phyloP scores from a whole-genome alignment of 2,888 invertebrate species.

The Acanthacorydalis orientalis region DNA sequence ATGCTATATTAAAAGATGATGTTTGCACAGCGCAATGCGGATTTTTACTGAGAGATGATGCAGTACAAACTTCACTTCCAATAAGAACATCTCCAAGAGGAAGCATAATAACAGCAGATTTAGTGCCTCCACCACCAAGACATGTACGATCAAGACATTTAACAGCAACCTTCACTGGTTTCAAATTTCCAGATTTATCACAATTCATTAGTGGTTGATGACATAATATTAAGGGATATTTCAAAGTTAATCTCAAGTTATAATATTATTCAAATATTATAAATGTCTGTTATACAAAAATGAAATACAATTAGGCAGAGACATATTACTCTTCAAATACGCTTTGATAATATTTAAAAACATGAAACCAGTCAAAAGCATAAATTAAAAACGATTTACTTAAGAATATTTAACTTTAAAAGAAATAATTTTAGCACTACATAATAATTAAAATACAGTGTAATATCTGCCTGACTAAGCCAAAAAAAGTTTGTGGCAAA shows the following conservation, averaged over 20 bases:
- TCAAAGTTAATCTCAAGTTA: constrained; percentile 13
- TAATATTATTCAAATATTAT: too few relatives aligned
- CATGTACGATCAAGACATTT: constrained; percentile 14
- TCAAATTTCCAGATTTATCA: constrained; percentile 64
- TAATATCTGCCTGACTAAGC: too few relatives aligned
- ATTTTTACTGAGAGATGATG: constrained; percentile 37
- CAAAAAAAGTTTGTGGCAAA: too few relatives aligned
- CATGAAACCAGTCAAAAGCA: too few relatives aligned
- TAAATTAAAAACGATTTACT: too few relatives aligned
- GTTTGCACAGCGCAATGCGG: constrained; percentile 86
- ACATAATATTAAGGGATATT: constrained; percentile 22
- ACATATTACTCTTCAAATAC: not conserved
- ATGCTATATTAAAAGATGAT: constrained; percentile 67
- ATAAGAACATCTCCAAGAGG: constrained; percentile 15
- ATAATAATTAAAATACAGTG: too few relatives aligned
- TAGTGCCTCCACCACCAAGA: constrained; percentile 21
- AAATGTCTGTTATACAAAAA: not conserved
- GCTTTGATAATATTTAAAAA: too few relatives aligned
- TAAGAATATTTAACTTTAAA: too few relatives aligned
- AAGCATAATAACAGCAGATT: constrained; percentile 15
- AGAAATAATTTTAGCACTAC: too few relatives aligned
- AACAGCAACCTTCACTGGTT: constrained; percentile 23
- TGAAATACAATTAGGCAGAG: not conserved
- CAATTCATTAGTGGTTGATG: constrained; percentile 37
- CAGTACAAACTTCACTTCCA: constrained; percentile 15